These are phyloP conservation scores for Hirundichthys speculiger DNA, from an alignment of 2,113 vertebrate species.

Conservation along the genomic window DNA sequence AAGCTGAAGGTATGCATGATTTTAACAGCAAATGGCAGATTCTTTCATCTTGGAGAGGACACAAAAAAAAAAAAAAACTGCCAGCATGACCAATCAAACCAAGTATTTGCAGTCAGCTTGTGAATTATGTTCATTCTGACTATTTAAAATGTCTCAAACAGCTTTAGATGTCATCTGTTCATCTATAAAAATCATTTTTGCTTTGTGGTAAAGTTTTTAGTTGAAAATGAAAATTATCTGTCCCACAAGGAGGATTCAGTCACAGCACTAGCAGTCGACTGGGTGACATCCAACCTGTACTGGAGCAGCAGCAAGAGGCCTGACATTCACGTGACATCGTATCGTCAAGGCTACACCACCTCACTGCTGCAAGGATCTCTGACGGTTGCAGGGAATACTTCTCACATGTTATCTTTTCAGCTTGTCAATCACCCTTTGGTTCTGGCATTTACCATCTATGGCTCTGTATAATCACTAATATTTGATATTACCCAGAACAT, in stretches of 20 bases:
- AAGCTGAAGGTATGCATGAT: constrained; percentile 58
- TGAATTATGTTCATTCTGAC: too few relatives aligned
- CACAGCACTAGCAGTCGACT: constrained; percentile 86
- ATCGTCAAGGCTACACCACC: constrained; percentile 59
- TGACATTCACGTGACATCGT: constrained; percentile 80
- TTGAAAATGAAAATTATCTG: not conserved
- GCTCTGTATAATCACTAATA: too few relatives aligned
- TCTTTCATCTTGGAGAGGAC: not conserved
- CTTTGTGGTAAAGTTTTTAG: too few relatives aligned
- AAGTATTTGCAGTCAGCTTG: too few relatives aligned
- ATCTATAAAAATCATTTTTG: too few relatives aligned
- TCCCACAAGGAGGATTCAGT: constrained; percentile 70
- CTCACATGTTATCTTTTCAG: not conserved
- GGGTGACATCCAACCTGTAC: constrained; percentile 89
- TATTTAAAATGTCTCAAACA: too few relatives aligned
- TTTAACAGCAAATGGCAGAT: not conserved
- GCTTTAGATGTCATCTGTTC: too few relatives aligned
- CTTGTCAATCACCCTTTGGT: not conserved
- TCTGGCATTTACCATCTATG: not conserved
- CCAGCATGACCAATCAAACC: too few relatives aligned
- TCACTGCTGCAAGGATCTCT: constrained; percentile 73
- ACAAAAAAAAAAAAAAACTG: not conserved
- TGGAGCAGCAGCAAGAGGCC: constrained; percentile 83
- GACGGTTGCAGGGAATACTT: constrained; percentile 35
- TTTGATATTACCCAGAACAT: too few relatives aligned